Evolutionary conservation across 2,113 vertebrate genomes (phyloP), one percentile per base, ranked within the genome.

Genomic region (Drymodes brunneopygia): DNA sequence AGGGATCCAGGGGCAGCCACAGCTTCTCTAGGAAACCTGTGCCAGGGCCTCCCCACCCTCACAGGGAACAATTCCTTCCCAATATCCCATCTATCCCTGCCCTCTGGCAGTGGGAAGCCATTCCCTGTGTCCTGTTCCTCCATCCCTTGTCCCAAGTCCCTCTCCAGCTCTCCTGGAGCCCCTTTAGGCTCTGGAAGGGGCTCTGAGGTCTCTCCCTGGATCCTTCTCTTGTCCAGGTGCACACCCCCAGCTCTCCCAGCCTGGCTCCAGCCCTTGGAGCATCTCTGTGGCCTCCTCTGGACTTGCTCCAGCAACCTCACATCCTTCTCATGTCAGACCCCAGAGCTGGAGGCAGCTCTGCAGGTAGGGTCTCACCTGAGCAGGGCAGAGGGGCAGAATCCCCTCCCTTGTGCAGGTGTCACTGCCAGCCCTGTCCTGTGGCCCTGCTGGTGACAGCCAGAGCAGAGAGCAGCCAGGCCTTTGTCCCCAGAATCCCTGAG

Each of bases 261-360:
- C 36, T 72, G 35, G 12, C 58, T 21, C 35, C 57, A 71, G 29
- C 31, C 31, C 50, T 44, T 0, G 4, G 27, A 57, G 3, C 35
- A 57, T 0, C 31, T 57, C 22, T 0, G 0, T 27, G 50, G 18
- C 1, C 1, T 42, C 66, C 66, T 57, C 74, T 81, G 51, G 18
- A 4, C 3, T 65, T 1, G 0, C 12, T 73, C 27, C 58, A 58
- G 75, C 15, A 73, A 10, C 29, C 64, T n/a, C 65, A 64, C 0
- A 0, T 15, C 57, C 65, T 14, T 3, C 10, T 62, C 7, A 3
- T 70, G 15, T 3, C 61, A 28, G 12, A 6, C 0, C 16, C 18
- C 47, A n/a, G 28, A 2, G 2, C n/a, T 70, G 73, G 65, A 23
- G n/a, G 38, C 65, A 56, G 74, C 19, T 50, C 51, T 73, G 44